Evolutionary conservation across 1,140 invertebrate species (phyloP).

Genomic region (Vanessa tameamea): DNA sequence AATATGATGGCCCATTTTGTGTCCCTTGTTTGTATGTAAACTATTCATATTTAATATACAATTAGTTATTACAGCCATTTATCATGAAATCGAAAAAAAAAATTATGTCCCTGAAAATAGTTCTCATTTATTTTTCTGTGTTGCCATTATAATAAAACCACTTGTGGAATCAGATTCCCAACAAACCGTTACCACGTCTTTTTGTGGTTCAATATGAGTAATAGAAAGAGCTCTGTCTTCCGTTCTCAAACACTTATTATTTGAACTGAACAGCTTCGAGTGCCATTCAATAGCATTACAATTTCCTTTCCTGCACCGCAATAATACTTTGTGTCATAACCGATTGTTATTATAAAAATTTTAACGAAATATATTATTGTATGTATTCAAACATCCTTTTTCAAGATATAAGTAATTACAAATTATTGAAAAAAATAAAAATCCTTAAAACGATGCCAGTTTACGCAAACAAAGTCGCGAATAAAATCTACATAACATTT

Average conservation of each 20-base stretch:
- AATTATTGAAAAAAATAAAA: too few species aligned
- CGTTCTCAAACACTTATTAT: conserved; percentile 51
- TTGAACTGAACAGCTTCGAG: conserved; percentile 39
- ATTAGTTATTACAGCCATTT: too few species aligned
- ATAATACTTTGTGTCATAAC: not conserved
- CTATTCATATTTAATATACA: too few species aligned
- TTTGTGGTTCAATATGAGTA: conserved; percentile 58
- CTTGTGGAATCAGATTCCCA: conserved; percentile 34
- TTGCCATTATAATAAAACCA: not conserved
- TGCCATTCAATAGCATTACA: conserved; percentile 29
- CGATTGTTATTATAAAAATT: not conserved
- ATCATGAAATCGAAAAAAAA: too few species aligned
- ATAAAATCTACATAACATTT: not conserved
- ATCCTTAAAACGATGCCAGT: too few species aligned
- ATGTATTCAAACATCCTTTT: too few species aligned
- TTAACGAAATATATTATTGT: not conserved
- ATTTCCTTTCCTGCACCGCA: conserved; percentile 14
- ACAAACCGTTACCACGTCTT: conserved; percentile 42
- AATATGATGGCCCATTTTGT: too few species aligned
- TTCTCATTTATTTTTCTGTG: too few species aligned
- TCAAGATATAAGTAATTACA: too few species aligned
- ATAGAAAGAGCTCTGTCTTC: conserved; percentile 49
- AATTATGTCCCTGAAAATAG: too few species aligned
- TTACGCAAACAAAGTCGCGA: not conserved
- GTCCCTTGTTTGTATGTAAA: too few species aligned